phyloP scores from a whole-genome alignment of 2,888 invertebrate species.

The Lamproptera curius region DNA sequence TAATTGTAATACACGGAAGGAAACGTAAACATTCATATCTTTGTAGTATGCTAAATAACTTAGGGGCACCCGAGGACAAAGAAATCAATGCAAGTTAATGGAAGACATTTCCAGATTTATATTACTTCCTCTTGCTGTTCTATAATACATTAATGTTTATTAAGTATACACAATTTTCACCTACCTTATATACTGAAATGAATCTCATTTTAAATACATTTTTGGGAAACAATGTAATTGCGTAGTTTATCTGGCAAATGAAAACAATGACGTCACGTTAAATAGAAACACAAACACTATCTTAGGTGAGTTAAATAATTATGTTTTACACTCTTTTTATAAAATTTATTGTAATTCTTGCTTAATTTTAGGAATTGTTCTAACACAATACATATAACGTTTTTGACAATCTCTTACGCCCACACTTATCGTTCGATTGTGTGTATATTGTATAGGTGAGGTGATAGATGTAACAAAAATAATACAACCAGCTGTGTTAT shows the following conservation, averaged over 20 bases:
- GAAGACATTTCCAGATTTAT: not conserved
- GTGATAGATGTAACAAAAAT: constrained; percentile 5
- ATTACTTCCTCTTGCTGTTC: not conserved
- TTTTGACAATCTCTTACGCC: constrained; percentile 21
- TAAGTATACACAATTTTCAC: no score
- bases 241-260: constrained; percentile 79
- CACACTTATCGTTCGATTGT: constrained; percentile 12
- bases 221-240: constrained; percentile 75
- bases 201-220: constrained; percentile 74
- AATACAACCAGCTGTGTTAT: constrained; percentile 12
- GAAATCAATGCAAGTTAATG: constrained; percentile 62
- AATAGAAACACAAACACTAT: constrained; percentile 55
- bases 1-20: no score
- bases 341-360: constrained; percentile 32
- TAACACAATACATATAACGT: constrained; percentile 15
- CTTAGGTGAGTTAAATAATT: constrained; percentile 33
- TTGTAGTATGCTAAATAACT: constrained; percentile 19
- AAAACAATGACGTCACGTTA: constrained; percentile 80
- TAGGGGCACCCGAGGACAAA: constrained; percentile 65
- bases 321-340: constrained; percentile 36
- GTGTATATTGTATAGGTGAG: constrained; percentile 8
- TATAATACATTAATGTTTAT: no score
- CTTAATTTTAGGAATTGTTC: constrained; percentile 15
- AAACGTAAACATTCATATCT: no score
- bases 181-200: constrained; percentile 58